Evolutionary conservation across 2,888 invertebrate genomes (phyloP).

Genomic region (Agrochola litura): DNA sequence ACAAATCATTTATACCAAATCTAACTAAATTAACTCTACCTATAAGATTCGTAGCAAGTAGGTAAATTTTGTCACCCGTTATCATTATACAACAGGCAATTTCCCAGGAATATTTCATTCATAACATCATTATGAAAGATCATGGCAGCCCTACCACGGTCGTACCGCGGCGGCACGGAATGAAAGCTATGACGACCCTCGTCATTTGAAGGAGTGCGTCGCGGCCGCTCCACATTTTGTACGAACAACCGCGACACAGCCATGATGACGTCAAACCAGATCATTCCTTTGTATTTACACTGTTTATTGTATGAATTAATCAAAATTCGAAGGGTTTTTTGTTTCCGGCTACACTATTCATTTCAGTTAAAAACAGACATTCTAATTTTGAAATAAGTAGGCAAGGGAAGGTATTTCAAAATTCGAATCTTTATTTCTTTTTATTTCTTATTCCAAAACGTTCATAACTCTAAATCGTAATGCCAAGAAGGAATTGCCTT

Average conservation of each 20-base stretch:
- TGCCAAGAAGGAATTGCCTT: neutral
- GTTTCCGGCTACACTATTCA: too few species aligned
- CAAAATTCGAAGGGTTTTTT: neutral
- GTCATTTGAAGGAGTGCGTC: slow-evolving; percentile 80
- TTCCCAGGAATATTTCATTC: slow-evolving; percentile 46
- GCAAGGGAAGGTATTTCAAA: neutral
- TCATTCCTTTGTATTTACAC: slow-evolving; percentile 45
- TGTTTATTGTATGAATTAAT: neutral
- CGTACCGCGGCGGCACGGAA: slow-evolving; percentile 71
- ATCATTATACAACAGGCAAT: slow-evolving; percentile 34
- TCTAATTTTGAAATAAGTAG: neutral
- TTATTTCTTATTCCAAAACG: slow-evolving; percentile 8
- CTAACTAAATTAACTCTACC: neutral
- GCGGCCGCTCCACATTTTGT: slow-evolving; percentile 77
- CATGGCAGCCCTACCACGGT: slow-evolving; percentile 71
- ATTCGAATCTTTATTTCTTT: neutral
- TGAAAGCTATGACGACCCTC: slow-evolving; percentile 83
- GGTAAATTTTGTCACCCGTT: slow-evolving; percentile 20
- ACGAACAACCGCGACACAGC: slow-evolving; percentile 67
- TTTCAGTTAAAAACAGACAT: neutral
- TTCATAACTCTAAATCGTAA: neutral
- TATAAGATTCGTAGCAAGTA: neutral
- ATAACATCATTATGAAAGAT: slow-evolving; percentile 32
- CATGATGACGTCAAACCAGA: slow-evolving; percentile 59
- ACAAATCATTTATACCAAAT: neutral